Percentiles rank a stretch among this genome's conserved stretches.
phyloP scores from a whole-genome alignment of 1,140 invertebrate genomes.

The Penaeus japonicus region DNA sequence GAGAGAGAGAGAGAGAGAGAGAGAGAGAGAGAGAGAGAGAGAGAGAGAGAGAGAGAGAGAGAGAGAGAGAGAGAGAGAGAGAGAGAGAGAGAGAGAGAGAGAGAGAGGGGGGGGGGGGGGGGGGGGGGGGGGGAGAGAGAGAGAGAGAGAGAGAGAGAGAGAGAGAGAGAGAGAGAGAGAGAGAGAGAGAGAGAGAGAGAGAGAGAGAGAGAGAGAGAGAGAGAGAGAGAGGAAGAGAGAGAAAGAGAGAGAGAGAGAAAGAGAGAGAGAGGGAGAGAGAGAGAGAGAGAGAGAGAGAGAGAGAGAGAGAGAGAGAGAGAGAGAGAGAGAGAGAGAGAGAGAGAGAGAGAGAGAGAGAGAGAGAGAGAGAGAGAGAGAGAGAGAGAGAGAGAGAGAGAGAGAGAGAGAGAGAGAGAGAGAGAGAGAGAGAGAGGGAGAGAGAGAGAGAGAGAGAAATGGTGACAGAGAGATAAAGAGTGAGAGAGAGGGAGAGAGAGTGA shows the following conservation, averaged over 20 bases:
- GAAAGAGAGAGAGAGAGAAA: background rate
- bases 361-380: no score
- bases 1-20: conserved; percentile 1
- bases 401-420: no score
- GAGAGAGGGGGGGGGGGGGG: background rate
- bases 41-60: background rate
- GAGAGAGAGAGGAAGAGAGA: background rate
- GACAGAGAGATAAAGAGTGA: no score
- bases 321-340: no score
- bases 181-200: background rate
- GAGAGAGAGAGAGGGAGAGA: no score
- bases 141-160: conserved; percentile 6
- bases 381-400: no score
- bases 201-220: conserved; percentile 22
- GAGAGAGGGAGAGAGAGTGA: no score
- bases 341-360: no score
- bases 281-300: no score
- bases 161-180: conserved; percentile 4
- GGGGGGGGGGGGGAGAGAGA: background rate
- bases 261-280: no score
- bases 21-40: conserved; percentile 3
- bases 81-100: background rate
- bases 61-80: conserved; percentile 18
- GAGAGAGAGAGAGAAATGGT: no score
- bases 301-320: no score